Conservation (phyloP, 2,113 vertebrate genomes). For the Naja naja region DNA sequence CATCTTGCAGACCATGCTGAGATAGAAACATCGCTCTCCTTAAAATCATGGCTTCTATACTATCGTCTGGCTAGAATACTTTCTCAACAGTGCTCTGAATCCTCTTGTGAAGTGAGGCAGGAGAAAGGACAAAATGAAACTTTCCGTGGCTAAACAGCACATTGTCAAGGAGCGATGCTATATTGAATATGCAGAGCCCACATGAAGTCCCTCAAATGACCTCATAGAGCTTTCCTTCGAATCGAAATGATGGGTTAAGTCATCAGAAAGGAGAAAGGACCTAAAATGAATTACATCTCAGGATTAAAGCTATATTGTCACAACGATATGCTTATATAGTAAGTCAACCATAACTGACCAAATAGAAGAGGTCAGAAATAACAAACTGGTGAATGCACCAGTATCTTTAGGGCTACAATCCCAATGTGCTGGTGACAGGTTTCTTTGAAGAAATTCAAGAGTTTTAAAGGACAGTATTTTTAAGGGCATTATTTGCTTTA, state of each 20-base stretch:
- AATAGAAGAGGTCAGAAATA: not conserved
- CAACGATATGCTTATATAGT: not conserved
- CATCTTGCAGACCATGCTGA: conserved; percentile 36
- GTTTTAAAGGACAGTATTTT: not conserved
- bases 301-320: not conserved
- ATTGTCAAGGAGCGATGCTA: not conserved
- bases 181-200: not conserved
- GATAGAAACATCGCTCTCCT: conserved; percentile 16
- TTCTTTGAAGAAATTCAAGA: not conserved
- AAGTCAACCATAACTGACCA: not conserved
- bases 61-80: conserved; percentile 28
- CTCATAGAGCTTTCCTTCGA: not conserved
- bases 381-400: not conserved
- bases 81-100: conserved; percentile 46
- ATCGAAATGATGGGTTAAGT: not conserved
- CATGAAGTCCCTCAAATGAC: not conserved
- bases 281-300: not conserved
- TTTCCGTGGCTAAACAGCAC: not conserved
- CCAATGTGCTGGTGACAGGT: not conserved
- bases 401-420: not conserved
- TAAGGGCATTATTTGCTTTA: not conserved
- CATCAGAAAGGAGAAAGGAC: not conserved
- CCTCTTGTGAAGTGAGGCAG: not conserved
- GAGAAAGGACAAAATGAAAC: not conserved
- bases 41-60: conserved; percentile 24